Percentiles rank a stretch among this genome's conserved stretches.
Evolutionary conservation across 2,797 vertebrate species (phyloP).

Genomic region (Darevskia mixta): DNA sequence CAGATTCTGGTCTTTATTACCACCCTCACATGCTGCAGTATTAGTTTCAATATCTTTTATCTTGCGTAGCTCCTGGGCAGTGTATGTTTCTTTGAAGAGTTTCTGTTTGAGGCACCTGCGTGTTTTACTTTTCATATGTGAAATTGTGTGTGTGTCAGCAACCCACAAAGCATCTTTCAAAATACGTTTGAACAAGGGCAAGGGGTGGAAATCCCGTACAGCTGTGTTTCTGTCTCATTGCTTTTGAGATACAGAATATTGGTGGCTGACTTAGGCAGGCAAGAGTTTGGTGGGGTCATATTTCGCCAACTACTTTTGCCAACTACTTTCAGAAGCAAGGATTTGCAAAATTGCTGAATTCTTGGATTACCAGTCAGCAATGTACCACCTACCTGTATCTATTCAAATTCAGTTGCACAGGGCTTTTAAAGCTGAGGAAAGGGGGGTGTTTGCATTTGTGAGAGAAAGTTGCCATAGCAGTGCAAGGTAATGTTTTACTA

Average conservation of each 20-base stretch:
- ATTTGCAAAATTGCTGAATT: neutral
- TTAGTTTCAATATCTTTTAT: neutral
- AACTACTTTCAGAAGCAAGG: fast-evolving
- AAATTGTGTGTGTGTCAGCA: fast-evolving
- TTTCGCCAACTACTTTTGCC: neutral
- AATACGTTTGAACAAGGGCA: neutral
- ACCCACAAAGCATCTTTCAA: neutral
- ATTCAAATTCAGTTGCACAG: neutral
- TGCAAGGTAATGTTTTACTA: slow-evolving; percentile 69
- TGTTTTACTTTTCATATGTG: neutral
- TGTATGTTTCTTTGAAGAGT: slow-evolving; percentile 1
- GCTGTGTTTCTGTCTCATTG: neutral
- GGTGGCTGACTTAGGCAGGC: neutral
- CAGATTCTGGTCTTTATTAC: neutral
- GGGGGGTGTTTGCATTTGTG: neutral
- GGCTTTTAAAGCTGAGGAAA: neutral
- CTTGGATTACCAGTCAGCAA: slow-evolving; percentile 18
- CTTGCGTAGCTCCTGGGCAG: neutral
- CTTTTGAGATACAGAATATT: neutral
- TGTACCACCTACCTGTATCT: neutral
- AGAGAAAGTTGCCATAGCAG: slow-evolving; percentile 17
- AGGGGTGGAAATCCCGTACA: neutral
- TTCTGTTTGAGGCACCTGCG: neutral
- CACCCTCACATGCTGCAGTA: neutral
- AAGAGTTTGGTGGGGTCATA: neutral